A percentile compares a stretch with the other conserved stretches of the same genome.
phyloP scores from a whole-genome alignment of 2,113 vertebrate genomes.

The Corythoichthys haematopterus region DNA sequence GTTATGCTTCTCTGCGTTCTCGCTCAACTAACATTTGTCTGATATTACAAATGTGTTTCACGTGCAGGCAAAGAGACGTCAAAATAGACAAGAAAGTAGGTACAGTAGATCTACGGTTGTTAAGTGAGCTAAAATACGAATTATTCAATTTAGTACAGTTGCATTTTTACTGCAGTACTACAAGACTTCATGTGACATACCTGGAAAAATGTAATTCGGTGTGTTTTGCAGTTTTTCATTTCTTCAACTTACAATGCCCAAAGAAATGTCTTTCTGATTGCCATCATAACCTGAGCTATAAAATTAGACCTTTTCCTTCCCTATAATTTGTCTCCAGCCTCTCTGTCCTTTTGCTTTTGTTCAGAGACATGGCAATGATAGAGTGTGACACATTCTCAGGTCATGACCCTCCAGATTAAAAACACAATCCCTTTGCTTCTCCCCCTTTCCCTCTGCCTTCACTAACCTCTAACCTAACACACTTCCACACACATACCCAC shows the following conservation, averaged over 20 bases:
- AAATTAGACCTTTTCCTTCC: neutral
- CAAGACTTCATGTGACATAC: neutral
- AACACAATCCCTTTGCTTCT: constrained; percentile 13
- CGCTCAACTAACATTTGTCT: no score
- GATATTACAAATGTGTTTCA: no score
- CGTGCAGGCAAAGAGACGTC: no score
- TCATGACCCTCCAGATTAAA: constrained; percentile 28
- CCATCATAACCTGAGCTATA: neutral
- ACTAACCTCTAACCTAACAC: constrained; percentile 38
- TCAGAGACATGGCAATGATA: constrained; percentile 9
- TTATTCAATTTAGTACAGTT: neutral
- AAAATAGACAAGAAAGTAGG: no score
- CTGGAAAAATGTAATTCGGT: neutral
- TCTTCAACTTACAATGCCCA: neutral
- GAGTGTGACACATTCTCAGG: constrained; percentile 18
- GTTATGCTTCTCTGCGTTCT: no score
- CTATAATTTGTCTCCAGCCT: constrained; percentile 1
- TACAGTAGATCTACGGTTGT: no score
- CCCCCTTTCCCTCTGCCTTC: constrained; percentile 18
- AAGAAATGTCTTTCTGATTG: neutral
- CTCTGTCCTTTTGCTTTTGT: constrained; percentile 11
- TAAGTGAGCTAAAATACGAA: neutral
- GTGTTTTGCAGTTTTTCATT: neutral
- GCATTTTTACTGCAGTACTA: neutral
- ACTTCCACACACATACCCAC: constrained; percentile 18